Conservation (phyloP, 2,113 vertebrate genomes). For the Channa maculata region DNA sequence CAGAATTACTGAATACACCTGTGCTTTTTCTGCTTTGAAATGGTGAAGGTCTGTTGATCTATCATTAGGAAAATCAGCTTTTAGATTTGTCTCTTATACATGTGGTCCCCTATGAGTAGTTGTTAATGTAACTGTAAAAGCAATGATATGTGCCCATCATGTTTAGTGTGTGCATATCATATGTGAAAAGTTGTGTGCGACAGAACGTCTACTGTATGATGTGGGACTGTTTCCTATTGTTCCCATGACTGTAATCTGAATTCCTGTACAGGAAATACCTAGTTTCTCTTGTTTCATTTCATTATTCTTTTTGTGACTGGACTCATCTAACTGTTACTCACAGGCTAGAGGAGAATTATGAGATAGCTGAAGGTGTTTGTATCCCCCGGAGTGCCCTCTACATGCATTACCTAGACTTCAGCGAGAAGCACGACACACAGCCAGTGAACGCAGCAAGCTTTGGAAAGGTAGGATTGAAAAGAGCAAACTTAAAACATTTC, state of each 20-base stretch:
- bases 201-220: neutral
- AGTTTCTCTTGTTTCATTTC: neutral
- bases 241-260: too few relatives aligned
- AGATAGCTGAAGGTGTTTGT: conserved; percentile 98
- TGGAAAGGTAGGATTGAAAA: conserved; percentile 89
- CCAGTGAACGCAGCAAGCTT: conserved; percentile 99
- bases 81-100: neutral
- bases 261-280: too few relatives aligned
- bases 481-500: neutral
- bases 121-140: neutral
- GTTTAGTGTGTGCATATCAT: neutral
- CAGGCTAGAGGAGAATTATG: conserved; percentile 99
- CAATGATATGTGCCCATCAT: neutral
- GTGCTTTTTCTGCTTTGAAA: neutral
- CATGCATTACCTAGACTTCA: conserved; percentile 99
- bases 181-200: neutral
- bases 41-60: too few relatives aligned
- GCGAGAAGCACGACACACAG: conserved; percentile 97
- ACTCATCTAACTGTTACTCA: conserved; percentile 37
- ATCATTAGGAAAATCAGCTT: neutral
- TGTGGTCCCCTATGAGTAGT: neutral
- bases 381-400: conserved; percentile 98
- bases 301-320: neutral
- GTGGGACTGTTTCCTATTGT: neutral
- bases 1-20: too few relatives aligned